A percentile compares a stretch with the other conserved stretches of the same genome.
phyloP scores from a whole-genome alignment of 2,888 invertebrate species.

The Idaea biselata region DNA sequence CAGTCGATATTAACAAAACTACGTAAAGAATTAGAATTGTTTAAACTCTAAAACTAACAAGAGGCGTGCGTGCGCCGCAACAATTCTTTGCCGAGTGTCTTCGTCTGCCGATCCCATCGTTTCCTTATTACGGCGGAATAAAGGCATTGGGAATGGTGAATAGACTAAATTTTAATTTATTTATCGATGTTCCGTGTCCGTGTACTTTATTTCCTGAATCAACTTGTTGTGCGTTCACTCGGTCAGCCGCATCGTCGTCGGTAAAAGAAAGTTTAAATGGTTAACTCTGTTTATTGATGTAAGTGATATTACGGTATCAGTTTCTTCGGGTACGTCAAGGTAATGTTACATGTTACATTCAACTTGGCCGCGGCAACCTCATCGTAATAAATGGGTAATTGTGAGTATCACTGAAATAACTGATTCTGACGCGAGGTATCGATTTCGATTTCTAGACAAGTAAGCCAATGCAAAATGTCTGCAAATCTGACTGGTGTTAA shows the following conservation, averaged over 20 bases:
- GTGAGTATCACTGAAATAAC: no score
- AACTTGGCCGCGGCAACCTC: no score
- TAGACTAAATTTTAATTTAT: not conserved
- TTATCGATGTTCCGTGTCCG: not conserved
- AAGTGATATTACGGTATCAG: not conserved
- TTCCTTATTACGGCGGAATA: not conserved
- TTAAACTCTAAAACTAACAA: no score
- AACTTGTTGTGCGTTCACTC: not conserved
- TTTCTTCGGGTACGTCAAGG: not conserved
- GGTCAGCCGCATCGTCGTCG: not conserved
- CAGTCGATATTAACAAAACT: not conserved
- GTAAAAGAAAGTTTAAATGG: not conserved
- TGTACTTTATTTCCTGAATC: not conserved
- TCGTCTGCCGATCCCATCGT: not conserved
- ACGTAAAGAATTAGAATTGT: no score
- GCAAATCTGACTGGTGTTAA: no score
- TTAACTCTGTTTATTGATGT: not conserved
- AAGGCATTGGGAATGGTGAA: not conserved
- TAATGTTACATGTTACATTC: not conserved
- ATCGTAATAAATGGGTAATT: no score
- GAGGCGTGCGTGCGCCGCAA: not conserved
- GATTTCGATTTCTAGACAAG: no score
- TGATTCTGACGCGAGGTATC: no score
- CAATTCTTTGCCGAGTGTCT: not conserved
- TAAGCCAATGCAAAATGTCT: no score